A percentile compares a stretch with the other conserved stretches of the same genome.
Evolutionary conservation across 2,888 invertebrate genomes (phyloP).

Genomic region (Dasysyrphus albostriatus): DNA sequence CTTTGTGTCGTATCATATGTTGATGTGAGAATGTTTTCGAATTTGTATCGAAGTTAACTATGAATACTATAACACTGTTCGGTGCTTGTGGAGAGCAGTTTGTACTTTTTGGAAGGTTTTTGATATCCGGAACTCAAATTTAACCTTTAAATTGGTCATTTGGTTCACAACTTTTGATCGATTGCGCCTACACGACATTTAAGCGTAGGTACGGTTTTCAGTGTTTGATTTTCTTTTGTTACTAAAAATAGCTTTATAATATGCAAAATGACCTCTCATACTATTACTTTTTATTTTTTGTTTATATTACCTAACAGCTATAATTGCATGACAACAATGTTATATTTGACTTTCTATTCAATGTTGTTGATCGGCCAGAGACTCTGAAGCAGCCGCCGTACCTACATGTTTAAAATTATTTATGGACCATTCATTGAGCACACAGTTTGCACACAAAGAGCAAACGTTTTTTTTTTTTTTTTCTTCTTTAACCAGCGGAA

Average conservation of each 20-base stretch:
- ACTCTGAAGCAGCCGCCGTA: not conserved
- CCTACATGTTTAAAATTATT: conserved; percentile 28
- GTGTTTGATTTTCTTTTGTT: too few species aligned
- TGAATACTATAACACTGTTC: too few species aligned
- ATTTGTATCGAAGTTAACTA: too few species aligned
- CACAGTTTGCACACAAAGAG: not conserved
- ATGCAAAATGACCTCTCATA: not conserved
- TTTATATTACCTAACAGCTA: conserved; percentile 41
- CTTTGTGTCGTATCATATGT: too few species aligned
- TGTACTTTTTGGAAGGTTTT: too few species aligned
- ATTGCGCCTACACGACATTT: too few species aligned
- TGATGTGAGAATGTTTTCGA: too few species aligned
- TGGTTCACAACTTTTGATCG: too few species aligned
- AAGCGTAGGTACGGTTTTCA: too few species aligned
- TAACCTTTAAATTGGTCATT: too few species aligned
- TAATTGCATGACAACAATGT: conserved; percentile 57
- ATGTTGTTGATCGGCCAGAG: conserved; percentile 16
- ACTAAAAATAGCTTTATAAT: not conserved
- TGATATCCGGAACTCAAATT: too few species aligned
- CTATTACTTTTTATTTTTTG: conserved; percentile 15
- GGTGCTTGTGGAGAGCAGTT: too few species aligned
- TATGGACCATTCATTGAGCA: conserved; percentile 38
- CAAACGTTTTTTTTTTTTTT: not conserved
- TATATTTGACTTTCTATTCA: conserved; percentile 60
- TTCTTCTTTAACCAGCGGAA: conserved; percentile 27